Evolutionary conservation across 2,797 vertebrate species (phyloP), one percentile per base, ranked within the genome.

Genomic region (Muscicapa comitata): DNA sequence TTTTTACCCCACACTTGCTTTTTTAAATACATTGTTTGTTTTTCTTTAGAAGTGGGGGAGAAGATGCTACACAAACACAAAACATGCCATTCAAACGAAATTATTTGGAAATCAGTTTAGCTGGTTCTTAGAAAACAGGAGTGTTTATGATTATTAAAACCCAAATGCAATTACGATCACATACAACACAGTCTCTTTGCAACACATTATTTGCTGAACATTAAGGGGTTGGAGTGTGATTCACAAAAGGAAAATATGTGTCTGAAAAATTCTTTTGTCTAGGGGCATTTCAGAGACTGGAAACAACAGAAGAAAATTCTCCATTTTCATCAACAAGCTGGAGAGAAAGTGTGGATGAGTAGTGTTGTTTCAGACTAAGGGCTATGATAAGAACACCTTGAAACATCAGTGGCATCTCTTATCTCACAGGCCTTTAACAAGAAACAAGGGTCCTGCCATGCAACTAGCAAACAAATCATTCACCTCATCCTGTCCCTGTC

Each of bases 81-180:
- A 91, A 94, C 70, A 77, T 67, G 86, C 76, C 94, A 94, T 96
- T 96, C 96, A 96, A 96, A 96, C 87, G 62, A 96, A 97, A 96
- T 96, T 89, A 96, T 95, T 96, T 97, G 93, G 92, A 97, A 97
- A 96, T 94, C 95, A 95, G 91, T 94, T 96, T 95, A 94, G 83
- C 93, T 93, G 42, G 53, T 74, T 89, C 93, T 96, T 94, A 95
- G 91, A 95, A 95, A 95, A 94, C 59, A 93, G 93, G 93, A 71
- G 79, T 93, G 94, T 90, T 95, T 92, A 72, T 75, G 88, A 91
- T 94, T 97, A 97, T 97, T 95, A 97, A 96, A 96, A 96, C 82
- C 33, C 63, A 90, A 96, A 96, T 96, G 94, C 87, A 97, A 97
- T 96, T 97, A 97, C 51, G 79, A 97, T 96, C 96, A 95, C 94